Evolutionary conservation across 2,113 vertebrate genomes (phyloP).

Genomic region (Pycnonotus jocosus): DNA sequence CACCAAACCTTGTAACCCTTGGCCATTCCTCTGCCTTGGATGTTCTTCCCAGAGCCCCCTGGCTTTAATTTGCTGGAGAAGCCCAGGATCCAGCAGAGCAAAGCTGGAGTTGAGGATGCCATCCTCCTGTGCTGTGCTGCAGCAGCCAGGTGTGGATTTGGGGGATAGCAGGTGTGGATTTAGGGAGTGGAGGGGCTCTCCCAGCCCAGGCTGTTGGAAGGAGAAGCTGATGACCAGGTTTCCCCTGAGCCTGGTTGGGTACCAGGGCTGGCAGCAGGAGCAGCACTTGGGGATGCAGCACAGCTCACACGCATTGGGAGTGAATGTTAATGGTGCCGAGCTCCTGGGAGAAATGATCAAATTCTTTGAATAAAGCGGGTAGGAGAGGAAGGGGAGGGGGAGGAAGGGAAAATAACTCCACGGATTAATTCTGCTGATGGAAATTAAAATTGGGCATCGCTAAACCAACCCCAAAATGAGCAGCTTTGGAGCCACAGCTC

Average conservation of each 20-base stretch:
- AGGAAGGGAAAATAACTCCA: background rate
- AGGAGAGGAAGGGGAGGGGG: conserved; percentile 10
- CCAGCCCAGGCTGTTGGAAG: background rate
- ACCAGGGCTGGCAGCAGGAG: background rate
- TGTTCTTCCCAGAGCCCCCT: background rate
- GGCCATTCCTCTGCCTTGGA: background rate
- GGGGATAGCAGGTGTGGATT: background rate
- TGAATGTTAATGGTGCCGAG: conserved; percentile 36
- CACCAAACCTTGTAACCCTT: background rate
- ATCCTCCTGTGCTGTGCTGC: background rate
- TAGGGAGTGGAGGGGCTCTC: background rate
- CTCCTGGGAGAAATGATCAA: conserved; percentile 44
- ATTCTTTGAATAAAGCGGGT: background rate
- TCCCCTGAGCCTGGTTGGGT: background rate
- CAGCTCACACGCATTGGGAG: background rate
- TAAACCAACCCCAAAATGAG: background rate
- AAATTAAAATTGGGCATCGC: background rate
- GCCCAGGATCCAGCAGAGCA: background rate
- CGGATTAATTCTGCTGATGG: conserved; percentile 33
- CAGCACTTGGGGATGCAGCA: background rate
- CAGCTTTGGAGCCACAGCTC: background rate
- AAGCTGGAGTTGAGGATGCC: background rate
- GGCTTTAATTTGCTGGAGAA: background rate
- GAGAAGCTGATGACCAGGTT: background rate
- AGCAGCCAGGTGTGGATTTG: background rate